Base-by-base conservation (phyloP, 2,113 vertebrate species). In the Acanthisitta chloris region DNA sequence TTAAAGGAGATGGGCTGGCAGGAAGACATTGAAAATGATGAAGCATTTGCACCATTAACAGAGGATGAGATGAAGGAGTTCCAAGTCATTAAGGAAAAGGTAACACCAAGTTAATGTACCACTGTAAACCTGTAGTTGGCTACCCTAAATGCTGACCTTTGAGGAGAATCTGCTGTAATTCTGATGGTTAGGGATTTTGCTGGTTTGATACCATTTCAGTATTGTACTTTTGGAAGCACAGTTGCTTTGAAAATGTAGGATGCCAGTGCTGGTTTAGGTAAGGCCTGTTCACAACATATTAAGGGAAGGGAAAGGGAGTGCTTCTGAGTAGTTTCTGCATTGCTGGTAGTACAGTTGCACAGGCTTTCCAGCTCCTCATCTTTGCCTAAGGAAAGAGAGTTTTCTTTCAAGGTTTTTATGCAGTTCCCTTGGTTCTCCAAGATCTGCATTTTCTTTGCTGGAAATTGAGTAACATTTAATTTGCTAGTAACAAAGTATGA, bases 51-150 rank as follows among this genome's bases (percentile, higher is more conserved):
- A 89, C 98, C 98, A 23, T 78, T 98, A 84, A 99, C 98, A 59
- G 98, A 99, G 92, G 98, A 98, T 88, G 98, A 99, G 89, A 98
- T 99, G 98, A 98, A 97, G 86, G 98, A 99, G 86, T 98, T 99
- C 92, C 96, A 93, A 64, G 94, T 97, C 72, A 98, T 99, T 92
- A 98, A 97, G 82, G 98, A 98, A 87, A 98, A 98, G 98, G 98
- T 99, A 95, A 97, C 49, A 42, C 28, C 10, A 58, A 65, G 25
- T 46, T 89, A 45, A 59, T 71, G 36, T 66, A 58, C 4, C 25
- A 8, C 19, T 90, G 40, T 24, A 21, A 42, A 31, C 73, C 81
- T 81, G 33, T 36, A 57, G 26, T 14, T 87, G 17, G 24, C 25
- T 74, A 40, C 43, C 8, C 8, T 86, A 42, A 54, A 33, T 78